Evolutionary conservation across 2,888 invertebrate species (phyloP), one percentile per base, ranked within the genome.

Genomic region (Oxycera nigricornis): DNA sequence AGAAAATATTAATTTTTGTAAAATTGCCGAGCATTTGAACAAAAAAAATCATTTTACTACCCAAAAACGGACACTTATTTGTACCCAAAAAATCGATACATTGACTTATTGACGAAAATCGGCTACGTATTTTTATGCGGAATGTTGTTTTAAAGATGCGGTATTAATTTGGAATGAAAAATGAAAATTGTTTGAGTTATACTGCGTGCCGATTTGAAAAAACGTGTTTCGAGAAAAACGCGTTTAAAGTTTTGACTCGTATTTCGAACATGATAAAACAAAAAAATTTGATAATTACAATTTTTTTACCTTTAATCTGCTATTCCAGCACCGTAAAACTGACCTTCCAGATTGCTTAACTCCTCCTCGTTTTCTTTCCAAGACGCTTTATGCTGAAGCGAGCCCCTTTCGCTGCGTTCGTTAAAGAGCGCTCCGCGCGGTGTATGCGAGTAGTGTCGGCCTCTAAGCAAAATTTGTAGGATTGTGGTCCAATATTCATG

Each of bases 261-360:
- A 24, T 55, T 55, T 55, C 55, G 55, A 55, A 55, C 55, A 55
- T 55, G 55, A 55, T 55, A 55, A 55, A 55, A 55, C 24, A 24
- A 50, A 50, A 50, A 50, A 55, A 11, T 55, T 55, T 22, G 24
- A 11, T 55, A 6, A 50, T 14, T 55, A 22, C 6, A 24, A 17
- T 7, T 22, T 55, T 20, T 24, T 24, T 7, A 24, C 55, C 55
- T 17, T 55, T 22, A 55, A 55, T 22, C 20, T 55, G 55, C 7
- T 17, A 6, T 55, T 55, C 55, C n/a, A n/a, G n/a, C n/a, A 24
- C 55, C 55, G 3, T 55, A 7, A 55, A 55, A 7, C 20, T 55
- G 55, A 4, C 24, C 20, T 55, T 55, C 55, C 24, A 55, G 55
- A 26, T 55, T 55, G 1, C 55, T 55, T 11, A 55, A 24, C 24